These are phyloP conservation scores for Erythrocercus mccallii DNA, from an alignment of 2,113 vertebrate genomes.

Conservation along the genomic window DNA sequence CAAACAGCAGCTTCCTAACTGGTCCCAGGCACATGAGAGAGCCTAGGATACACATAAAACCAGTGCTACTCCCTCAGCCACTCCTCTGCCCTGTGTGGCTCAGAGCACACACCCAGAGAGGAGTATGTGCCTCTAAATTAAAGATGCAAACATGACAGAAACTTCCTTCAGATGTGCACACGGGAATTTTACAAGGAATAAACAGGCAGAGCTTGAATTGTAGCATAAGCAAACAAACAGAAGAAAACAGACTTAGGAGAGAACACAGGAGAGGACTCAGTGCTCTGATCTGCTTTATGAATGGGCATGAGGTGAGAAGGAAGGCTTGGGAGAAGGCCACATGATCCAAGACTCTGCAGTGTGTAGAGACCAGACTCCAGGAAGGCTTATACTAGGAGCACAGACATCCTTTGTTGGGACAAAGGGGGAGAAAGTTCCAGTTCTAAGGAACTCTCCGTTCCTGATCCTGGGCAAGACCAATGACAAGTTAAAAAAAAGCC, in stretches of 20 bases:
- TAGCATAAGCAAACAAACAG: not conserved
- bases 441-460: not conserved
- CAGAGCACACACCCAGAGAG: not conserved
- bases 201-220: not conserved
- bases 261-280: not conserved
- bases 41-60: not conserved
- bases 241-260: not conserved
- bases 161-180: accelerated
- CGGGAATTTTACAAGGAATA: not conserved
- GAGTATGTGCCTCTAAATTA: not conserved
- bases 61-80: not conserved
- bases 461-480: not conserved
- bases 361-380: not conserved
- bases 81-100: not conserved
- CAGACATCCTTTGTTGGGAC: not conserved
- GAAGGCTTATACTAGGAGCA: accelerated
- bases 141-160: not conserved
- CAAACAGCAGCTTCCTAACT: not conserved
- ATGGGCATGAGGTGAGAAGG: not conserved
- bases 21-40: not conserved
- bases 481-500: not conserved
- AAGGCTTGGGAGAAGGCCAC: not conserved
- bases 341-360: accelerated
- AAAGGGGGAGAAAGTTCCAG: not conserved
- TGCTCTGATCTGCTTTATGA: not conserved